A percentile compares a stretch with the other conserved stretches of the same genome.
Evolutionary conservation across 37 sponge, comb jelly and placozoan species (phyloP).

Genomic region (Hexactinellida sp.): DNA sequence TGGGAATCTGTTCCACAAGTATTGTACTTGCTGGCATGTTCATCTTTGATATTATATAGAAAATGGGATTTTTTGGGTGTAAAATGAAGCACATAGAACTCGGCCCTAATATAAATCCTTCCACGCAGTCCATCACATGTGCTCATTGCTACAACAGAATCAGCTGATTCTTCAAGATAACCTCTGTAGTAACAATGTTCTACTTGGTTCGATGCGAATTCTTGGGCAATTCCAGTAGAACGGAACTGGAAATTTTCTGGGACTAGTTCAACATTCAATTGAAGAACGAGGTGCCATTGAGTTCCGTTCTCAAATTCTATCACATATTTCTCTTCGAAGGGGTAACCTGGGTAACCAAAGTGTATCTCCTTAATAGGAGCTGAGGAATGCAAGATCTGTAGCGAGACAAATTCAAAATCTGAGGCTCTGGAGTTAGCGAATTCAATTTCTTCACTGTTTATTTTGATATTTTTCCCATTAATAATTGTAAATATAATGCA

Average conservation of each 20-base stretch:
- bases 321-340: not conserved
- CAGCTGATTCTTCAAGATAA: not conserved
- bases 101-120: not conserved
- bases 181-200: not conserved
- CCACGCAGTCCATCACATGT: not conserved
- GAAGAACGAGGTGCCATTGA: not conserved
- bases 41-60: not conserved
- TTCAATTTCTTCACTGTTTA: not conserved
- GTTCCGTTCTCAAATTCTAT: not conserved
- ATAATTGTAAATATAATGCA: not conserved
- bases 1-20: not conserved
- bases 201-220: not conserved
- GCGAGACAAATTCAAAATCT: not conserved
- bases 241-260: not conserved
- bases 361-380: not conserved
- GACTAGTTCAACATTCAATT: not conserved
- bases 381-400: not conserved
- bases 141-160: not conserved
- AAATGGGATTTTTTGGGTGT: not conserved
- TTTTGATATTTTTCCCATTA: not conserved
- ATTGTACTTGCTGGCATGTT: not conserved
- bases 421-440: not conserved
- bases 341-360: not conserved
- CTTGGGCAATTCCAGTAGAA: not conserved
- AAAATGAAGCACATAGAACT: not conserved